Evolutionary conservation across 2,797 vertebrate species (phyloP).

Genomic region (Linurgus olivaceus): DNA sequence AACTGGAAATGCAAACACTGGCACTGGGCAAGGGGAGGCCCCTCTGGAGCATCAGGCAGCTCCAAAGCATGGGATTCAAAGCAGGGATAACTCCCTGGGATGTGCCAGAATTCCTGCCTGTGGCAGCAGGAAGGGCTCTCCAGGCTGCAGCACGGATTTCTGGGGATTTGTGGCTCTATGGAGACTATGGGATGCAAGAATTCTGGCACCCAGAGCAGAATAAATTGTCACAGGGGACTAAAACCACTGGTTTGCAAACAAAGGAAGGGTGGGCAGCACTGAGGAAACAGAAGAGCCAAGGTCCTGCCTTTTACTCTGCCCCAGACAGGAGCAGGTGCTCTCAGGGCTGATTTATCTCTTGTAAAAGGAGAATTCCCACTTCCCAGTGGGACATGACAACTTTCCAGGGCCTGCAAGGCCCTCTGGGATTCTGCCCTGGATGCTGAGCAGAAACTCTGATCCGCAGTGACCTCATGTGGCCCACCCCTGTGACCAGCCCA

Average conservation of each 20-base stretch:
- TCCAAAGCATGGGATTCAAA: background rate
- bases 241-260: background rate
- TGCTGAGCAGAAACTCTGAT: background rate
- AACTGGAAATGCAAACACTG: background rate
- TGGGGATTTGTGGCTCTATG: background rate
- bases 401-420: background rate
- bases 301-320: background rate
- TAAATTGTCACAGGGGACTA: background rate
- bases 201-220: background rate
- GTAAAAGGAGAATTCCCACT: background rate
- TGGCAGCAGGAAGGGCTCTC: background rate
- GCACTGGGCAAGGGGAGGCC: background rate
- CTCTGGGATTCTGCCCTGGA: background rate
- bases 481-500: background rate
- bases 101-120: background rate
- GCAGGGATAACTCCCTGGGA: background rate
- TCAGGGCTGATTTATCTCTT: background rate
- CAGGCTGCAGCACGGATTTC: background rate
- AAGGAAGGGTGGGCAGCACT: background rate
- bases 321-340: background rate
- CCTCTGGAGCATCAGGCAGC: background rate
- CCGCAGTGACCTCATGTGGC: background rate
- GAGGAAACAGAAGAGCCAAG: background rate
- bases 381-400: background rate
- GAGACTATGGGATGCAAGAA: background rate